Conservation (phyloP, 2,797 vertebrate species). For the Gymnothorax javanicus region DNA sequence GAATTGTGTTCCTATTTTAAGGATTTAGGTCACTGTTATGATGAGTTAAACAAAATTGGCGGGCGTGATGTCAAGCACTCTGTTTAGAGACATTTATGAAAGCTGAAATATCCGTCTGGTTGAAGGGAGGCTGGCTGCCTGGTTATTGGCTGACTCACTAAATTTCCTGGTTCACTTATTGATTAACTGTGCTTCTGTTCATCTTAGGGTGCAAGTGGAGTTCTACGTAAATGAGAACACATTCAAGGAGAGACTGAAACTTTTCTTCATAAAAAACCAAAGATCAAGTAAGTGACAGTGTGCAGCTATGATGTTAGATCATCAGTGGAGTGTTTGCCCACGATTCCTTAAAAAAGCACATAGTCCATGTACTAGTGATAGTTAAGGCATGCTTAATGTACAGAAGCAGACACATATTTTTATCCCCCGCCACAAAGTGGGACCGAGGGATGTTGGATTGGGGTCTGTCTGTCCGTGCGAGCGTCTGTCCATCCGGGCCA, state of each 20-base stretch:
- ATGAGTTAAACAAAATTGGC: neutral
- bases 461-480: too few species aligned
- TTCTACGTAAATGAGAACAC: slow-evolving; percentile 98
- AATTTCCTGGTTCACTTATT: neutral
- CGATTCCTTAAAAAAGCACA: neutral
- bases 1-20: neutral
- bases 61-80: neutral
- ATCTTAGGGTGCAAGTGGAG: slow-evolving; percentile 89
- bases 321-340: neutral
- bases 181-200: slow-evolving; percentile 13
- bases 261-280: slow-evolving; percentile 99
- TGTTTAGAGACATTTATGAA: neutral
- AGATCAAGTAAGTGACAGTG: slow-evolving; percentile 84
- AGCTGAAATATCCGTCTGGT: neutral
- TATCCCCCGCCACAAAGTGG: too few species aligned
- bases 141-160: neutral
- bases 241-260: slow-evolving; percentile 94
- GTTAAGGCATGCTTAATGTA: neutral
- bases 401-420: too few species aligned
- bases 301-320: neutral
- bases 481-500: too few species aligned
- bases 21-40: neutral
- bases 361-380: neutral
- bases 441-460: too few species aligned
- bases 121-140: neutral